Evolutionary conservation across 2,888 invertebrate species (phyloP).

Genomic region (Leptinotarsa tumamoca): DNA sequence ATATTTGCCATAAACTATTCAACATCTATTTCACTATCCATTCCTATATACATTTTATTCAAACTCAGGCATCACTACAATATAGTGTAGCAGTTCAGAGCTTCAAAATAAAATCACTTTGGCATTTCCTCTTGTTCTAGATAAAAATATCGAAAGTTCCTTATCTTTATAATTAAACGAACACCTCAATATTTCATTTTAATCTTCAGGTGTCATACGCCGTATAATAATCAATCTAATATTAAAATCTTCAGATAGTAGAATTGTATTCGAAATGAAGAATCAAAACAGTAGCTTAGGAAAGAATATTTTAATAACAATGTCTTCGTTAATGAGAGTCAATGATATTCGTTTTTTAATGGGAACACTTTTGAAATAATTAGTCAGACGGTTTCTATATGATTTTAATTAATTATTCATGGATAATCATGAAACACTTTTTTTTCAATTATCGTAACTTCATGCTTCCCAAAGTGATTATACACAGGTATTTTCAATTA

Average conservation of each 20-base stretch:
- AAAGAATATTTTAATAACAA: slow-evolving; percentile 10
- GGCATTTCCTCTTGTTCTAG: slow-evolving; percentile 13
- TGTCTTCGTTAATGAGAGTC: background rate
- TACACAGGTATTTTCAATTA: too few species aligned
- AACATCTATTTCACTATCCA: too few species aligned
- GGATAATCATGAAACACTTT: too few species aligned
- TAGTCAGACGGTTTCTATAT: too few species aligned
- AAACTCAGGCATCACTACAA: background rate
- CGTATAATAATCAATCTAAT: slow-evolving; percentile 14
- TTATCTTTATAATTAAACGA: slow-evolving; percentile 1
- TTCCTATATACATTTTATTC: background rate
- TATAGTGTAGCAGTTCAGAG: background rate
- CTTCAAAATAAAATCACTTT: background rate
- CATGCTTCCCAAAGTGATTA: too few species aligned
- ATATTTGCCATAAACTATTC: too few species aligned
- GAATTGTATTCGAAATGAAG: slow-evolving; percentile 1
- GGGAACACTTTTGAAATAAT: too few species aligned
- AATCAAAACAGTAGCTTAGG: slow-evolving; percentile 13
- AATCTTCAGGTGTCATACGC: slow-evolving; percentile 8
- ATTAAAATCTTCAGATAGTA: slow-evolving; percentile 4
- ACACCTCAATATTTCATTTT: slow-evolving; percentile 18
- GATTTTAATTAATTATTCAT: too few species aligned
- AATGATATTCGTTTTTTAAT: background rate
- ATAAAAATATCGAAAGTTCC: background rate
- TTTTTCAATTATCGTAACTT: too few species aligned